Evolutionary conservation across 2,888 invertebrate genomes (phyloP).

Genomic region (Thymelicus acteon): DNA sequence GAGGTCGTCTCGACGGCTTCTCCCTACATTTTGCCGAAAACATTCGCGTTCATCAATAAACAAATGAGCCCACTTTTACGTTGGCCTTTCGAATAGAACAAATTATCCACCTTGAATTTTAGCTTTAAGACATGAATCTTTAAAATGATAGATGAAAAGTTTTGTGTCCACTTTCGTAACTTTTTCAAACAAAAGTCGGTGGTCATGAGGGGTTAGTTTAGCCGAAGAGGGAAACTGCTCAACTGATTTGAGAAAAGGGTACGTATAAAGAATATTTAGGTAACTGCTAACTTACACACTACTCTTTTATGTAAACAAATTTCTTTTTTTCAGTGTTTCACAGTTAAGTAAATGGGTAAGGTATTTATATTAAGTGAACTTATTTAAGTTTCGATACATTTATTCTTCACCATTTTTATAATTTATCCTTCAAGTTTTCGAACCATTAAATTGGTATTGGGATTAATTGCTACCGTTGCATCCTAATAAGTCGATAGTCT

Average conservation of each 20-base stretch:
- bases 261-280: not conserved
- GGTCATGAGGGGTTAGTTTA: conserved; percentile 7
- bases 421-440: too few species aligned
- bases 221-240: conserved; percentile 3
- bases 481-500: too few species aligned
- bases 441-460: too few species aligned
- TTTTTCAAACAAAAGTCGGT: conserved; percentile 7
- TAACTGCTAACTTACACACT: too few species aligned
- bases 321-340: too few species aligned
- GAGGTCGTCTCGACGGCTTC: not conserved
- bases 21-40: conserved; percentile 15
- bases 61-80: conserved; percentile 4
- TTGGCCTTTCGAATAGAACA: not conserved
- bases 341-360: too few species aligned
- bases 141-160: conserved; percentile 15
- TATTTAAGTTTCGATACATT: too few species aligned
- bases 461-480: too few species aligned
- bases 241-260: conserved; percentile 6
- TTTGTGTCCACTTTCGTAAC: conserved; percentile 8
- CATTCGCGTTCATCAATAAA: conserved; percentile 32
- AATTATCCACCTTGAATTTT: not conserved
- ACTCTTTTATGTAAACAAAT: too few species aligned
- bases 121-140: not conserved
- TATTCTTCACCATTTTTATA: too few species aligned
- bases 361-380: too few species aligned